Conservation (phyloP, 2,113 vertebrate genomes). For the Callaeas wilsoni region DNA sequence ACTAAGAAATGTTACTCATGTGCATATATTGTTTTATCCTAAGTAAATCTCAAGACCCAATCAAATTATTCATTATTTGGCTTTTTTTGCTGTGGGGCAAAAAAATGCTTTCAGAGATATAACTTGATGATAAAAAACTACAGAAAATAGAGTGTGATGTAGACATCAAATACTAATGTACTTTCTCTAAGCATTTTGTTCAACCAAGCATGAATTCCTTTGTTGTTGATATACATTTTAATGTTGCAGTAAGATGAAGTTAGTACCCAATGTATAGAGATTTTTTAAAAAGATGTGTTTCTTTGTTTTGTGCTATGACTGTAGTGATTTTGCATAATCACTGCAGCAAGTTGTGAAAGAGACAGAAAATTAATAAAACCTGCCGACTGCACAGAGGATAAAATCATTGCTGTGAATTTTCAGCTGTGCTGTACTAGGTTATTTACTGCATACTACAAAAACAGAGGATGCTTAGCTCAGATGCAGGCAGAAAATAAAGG, state of each 20-base stretch:
- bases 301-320: neutral
- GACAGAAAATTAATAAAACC: conserved; percentile 29
- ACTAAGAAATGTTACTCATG: neutral
- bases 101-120: neutral
- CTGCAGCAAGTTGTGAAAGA: conserved; percentile 22
- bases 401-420: conserved; percentile 21
- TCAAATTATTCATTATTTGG: neutral
- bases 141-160: neutral
- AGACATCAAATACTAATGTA: neutral
- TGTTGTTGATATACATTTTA: neutral
- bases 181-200: neutral
- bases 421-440: neutral
- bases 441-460: neutral
- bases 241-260: neutral
- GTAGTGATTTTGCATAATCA: conserved; percentile 8
- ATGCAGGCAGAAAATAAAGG: neutral
- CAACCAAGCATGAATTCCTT: neutral
- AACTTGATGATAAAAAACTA: neutral
- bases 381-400: neutral
- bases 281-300: neutral
- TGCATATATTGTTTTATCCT: neutral
- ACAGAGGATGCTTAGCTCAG: neutral
- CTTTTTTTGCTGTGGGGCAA: neutral
- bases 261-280: neutral
- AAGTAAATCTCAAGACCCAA: neutral